These are phyloP conservation scores for Standfussiana lucernea DNA, from an alignment of 2,888 invertebrate genomes.

Conservation along the genomic window DNA sequence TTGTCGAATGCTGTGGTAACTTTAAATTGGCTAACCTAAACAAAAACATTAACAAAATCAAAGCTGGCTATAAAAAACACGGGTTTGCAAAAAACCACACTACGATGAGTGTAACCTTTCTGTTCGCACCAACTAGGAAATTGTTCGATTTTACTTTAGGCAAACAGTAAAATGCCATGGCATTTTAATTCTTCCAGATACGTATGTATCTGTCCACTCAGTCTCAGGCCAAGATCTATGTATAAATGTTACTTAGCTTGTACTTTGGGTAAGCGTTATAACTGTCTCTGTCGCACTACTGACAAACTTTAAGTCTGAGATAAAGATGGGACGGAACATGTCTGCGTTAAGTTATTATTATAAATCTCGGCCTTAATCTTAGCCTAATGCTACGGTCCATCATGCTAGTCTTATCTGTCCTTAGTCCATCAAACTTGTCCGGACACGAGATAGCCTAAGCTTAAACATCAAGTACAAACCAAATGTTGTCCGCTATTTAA, in stretches of 20 bases:
- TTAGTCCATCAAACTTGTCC: not conserved
- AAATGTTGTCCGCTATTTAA: conserved; percentile 29
- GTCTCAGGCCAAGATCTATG: not conserved
- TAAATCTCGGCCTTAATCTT: not conserved
- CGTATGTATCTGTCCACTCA: not conserved
- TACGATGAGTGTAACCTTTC: not conserved
- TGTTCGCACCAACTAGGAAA: not conserved
- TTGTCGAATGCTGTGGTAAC: not conserved
- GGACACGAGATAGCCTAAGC: conserved; percentile 5
- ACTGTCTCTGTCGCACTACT: not conserved
- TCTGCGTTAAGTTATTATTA: not conserved
- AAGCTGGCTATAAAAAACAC: not conserved
- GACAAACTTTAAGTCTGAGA: not conserved
- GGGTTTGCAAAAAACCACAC: not conserved
- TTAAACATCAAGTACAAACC: conserved; percentile 2
- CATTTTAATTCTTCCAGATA: not conserved
- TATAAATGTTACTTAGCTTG: not conserved
- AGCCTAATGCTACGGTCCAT: not conserved
- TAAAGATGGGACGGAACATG: not conserved
- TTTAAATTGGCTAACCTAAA: not conserved
- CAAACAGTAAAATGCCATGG: not conserved
- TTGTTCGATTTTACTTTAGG: not conserved
- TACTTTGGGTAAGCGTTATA: not conserved
- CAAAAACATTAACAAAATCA: not conserved
- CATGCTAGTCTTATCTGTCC: too few species aligned